Conservation (phyloP, 2,888 invertebrate genomes). For the Lasioglossum pauxillum region DNA sequence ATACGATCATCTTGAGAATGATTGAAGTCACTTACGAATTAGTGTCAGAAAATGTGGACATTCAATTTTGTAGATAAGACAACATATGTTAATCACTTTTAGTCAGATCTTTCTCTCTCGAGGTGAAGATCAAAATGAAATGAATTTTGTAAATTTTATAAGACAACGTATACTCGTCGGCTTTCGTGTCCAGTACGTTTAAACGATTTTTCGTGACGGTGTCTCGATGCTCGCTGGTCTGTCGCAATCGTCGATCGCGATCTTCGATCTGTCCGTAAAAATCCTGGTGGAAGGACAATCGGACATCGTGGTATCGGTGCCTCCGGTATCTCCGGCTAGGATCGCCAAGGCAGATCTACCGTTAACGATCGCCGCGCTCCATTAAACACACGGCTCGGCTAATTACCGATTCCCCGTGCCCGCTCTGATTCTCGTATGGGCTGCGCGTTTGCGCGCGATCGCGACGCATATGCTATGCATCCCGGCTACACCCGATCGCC, state of each 20-base stretch:
- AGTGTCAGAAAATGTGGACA: no score
- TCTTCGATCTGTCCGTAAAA: background rate
- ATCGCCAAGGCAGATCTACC: slow-evolving; percentile 69
- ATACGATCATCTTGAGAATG: no score
- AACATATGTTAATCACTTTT: no score
- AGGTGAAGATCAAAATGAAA: no score
- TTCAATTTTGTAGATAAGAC: no score
- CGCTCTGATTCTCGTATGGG: slow-evolving; percentile 65
- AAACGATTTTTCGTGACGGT: background rate
- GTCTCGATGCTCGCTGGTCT: background rate
- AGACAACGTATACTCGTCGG: background rate
- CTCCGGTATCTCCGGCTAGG: background rate
- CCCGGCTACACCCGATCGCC: slow-evolving; percentile 43
- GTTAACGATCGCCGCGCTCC: slow-evolving; percentile 79
- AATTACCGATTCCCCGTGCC: slow-evolving; percentile 75
- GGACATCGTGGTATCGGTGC: background rate
- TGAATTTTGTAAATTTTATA: background rate
- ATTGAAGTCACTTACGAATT: no score
- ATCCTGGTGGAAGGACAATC: slow-evolving; percentile 3
- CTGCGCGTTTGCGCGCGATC: slow-evolving; percentile 54
- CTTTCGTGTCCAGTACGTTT: background rate
- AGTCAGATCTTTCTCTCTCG: no score
- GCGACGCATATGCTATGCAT: slow-evolving; percentile 60
- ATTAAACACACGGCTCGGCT: slow-evolving; percentile 72
- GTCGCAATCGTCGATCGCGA: background rate